These are phyloP conservation scores for Orientallactaga sibirica DNA, from an alignment of 2,797 vertebrate genomes.

Conservation along the genomic window DNA sequence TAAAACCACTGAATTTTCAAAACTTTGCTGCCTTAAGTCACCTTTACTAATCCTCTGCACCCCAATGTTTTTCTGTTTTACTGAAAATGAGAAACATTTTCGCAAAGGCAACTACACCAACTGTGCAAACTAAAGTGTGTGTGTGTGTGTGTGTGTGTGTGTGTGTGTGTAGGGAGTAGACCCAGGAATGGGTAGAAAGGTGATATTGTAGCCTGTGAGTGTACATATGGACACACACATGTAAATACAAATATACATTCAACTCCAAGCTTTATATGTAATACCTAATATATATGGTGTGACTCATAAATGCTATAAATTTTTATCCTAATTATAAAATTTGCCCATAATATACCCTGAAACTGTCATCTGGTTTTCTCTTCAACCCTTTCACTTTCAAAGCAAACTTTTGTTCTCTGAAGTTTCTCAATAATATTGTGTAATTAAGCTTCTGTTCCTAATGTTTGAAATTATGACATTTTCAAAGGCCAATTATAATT, in stretches of 20 bases:
- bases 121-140: conserved; percentile 38
- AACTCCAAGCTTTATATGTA: background rate
- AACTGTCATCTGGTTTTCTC: background rate
- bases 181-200: background rate
- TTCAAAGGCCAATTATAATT: background rate
- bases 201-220: no score
- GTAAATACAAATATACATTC: background rate
- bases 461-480: background rate
- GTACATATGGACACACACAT: background rate
- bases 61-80: conserved; percentile 34
- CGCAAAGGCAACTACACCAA: background rate
- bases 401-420: background rate
- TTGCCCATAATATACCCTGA: background rate
- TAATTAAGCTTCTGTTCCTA: background rate
- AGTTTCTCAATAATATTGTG: background rate
- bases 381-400: background rate
- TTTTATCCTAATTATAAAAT: background rate
- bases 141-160: background rate
- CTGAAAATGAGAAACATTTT: conserved; percentile 43
- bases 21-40: conserved; percentile 71
- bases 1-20: conserved; percentile 79
- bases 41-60: conserved; percentile 31
- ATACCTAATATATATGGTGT: background rate
- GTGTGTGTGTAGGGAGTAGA: background rate
- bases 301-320: background rate